Base-by-base conservation (phyloP, 2,888 invertebrate species). In the Aphrophora alni region DNA sequence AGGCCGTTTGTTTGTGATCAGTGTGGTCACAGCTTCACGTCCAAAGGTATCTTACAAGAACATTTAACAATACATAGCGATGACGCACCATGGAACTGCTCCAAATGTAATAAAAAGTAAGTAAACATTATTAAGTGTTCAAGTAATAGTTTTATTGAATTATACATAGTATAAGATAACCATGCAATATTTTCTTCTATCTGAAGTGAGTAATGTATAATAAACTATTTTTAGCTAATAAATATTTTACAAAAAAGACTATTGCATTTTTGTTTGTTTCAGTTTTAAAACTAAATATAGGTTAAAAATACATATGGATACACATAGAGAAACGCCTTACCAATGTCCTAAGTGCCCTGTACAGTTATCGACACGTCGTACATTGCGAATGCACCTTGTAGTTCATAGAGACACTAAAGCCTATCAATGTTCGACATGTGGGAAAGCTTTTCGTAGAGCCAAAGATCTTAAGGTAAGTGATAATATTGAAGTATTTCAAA, bases 21-120 rank as follows among this genome's bases (percentile, higher is more conserved):
- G 84, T 91, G 91, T 87, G 91, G 91, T 4, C 91, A 90, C 87
- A 90, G 90, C 84, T 91, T 91, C 87, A 90, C 91, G 77, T 91
- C 91, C 82, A 89, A 89, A 86, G 91, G 91, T 77, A 91, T 91
- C 86, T 87, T 91, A 85, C 89, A 90, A 0, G 91, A 91, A 84
- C 91, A 91, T 85, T 88, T 90, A 84, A 91, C 91, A 81, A 91
- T 91, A 84, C 91, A 91, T 86, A 90, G 90, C 87, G 90, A 91
- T 84, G 90, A 89, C 84, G 91, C 90, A 84, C 90, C 90, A 2
- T 90, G 88, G 87, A 88, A 88, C 38, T 91, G 91, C 87, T 87
- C 87, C 78, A 89, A 89, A 76, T 91, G 91, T 84, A 87, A 88
- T 51, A 91, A 91, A 85, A 86, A 88, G 91, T 90, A 83, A 86